Evolutionary conservation across 2,113 vertebrate species (phyloP), one percentile per base, ranked within the genome.

Genomic region (Nycticryphes semicollaris): DNA sequence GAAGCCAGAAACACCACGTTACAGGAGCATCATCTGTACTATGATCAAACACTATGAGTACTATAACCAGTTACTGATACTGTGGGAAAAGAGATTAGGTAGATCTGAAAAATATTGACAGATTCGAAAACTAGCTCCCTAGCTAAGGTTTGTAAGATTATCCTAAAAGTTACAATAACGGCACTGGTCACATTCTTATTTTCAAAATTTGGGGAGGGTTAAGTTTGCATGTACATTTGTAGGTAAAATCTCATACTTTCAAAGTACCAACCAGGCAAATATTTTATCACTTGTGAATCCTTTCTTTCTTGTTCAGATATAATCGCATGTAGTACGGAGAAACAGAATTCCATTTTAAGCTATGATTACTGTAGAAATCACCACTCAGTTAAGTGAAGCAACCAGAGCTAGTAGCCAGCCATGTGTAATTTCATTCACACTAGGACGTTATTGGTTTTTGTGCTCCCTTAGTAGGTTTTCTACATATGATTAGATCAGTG

Each of bases 1-100:
- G 47, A 70, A 79, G 20, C 23, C 11, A 12, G 23, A 35, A 77
- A 35, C 30, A 63, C 6, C 1, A 0, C 2, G 0, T 47, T 24
- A 39, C 27, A 53, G 1, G 1, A 84, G 2, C 16, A 64, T 63
- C 57, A 79, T 6, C 48, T 2, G 1, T 41, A 56, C 5, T 41
- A 3, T 28, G 37, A 64, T 7, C 25, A 51, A 45, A 62, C 53
- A 35, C 19, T 68, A 9, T 14, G 14, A 13, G 30, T n/a, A 79
- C 10, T 48, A 27, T 45, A 78, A 67, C 22, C 3, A 25, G 14
- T 57, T 47, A 74, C 24, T 82, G 35, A 69, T 83, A 33, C 28
- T 50, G 19, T 28, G 21, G 68, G 27, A 62, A 68, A 60, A 68
- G 5, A 81, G 54, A 67, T 57, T 7, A 64, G 48, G 57, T 14